These are phyloP conservation scores for Maccullochella peelii DNA, from an alignment of 2,113 vertebrate species.

Conservation along the genomic window DNA sequence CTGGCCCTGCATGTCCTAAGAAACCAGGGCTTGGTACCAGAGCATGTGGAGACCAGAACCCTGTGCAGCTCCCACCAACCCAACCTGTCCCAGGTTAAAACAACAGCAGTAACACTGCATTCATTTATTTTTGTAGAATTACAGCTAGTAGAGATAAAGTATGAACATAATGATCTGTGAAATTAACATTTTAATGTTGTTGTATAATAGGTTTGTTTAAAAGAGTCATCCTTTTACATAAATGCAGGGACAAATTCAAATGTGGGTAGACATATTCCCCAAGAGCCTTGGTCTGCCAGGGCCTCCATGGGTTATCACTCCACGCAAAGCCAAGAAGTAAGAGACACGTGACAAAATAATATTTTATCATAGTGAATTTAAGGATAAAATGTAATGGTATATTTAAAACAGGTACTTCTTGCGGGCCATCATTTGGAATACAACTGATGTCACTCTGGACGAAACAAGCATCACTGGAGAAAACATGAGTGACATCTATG, in stretches of 20 bases:
- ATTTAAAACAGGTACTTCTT: constrained; percentile 86
- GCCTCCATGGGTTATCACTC: constrained; percentile 92
- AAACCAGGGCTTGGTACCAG: constrained; percentile 91
- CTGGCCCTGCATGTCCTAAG: constrained; percentile 93
- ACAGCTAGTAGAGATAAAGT: background rate
- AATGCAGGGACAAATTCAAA: constrained; percentile 92
- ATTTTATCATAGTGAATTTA: background rate
- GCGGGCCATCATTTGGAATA: constrained; percentile 95
- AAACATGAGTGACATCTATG: constrained; percentile 97
- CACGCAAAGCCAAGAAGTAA: constrained; percentile 95
- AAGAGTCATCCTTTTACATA: background rate
- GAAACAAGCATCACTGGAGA: constrained; percentile 98
- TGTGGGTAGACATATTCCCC: constrained; percentile 99
- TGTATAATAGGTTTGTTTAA: background rate
- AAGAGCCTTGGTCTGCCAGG: constrained; percentile 92
- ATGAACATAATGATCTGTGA: background rate
- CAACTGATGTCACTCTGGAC: constrained; percentile 93
- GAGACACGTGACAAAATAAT: constrained; percentile 33
- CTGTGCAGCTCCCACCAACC: constrained; percentile 95
- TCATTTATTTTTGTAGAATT: background rate
- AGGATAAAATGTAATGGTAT: constrained; percentile 1
- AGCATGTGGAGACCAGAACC: constrained; percentile 95
- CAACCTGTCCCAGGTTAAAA: constrained; percentile 76
- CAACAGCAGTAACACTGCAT: constrained; percentile 1
- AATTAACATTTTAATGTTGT: background rate